Evolutionary conservation across 2,113 vertebrate species (phyloP).

Genomic region (Ochotona princeps): DNA sequence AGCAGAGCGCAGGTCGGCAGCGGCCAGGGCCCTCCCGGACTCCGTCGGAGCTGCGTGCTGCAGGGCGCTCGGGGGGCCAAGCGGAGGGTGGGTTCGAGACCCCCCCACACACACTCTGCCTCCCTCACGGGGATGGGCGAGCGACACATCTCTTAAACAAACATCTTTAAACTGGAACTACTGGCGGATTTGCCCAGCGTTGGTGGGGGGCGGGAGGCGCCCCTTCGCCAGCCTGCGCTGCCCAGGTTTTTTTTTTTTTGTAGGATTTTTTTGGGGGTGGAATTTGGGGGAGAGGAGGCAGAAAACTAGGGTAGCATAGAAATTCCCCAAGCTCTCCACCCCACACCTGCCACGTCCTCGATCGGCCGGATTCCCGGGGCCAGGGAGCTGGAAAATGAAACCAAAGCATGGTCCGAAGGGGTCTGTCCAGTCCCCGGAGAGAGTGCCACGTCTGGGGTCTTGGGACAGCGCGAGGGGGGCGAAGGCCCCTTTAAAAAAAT

Average conservation of each 20-base stretch:
- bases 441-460: slow-evolving; percentile 75
- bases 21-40: neutral
- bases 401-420: slow-evolving; percentile 69
- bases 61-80: neutral
- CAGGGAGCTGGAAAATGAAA: slow-evolving; percentile 80
- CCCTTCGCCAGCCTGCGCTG: neutral
- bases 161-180: slow-evolving; percentile 73
- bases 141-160: slow-evolving; percentile 76
- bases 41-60: neutral
- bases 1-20: neutral
- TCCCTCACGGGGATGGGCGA: slow-evolving; percentile 42
- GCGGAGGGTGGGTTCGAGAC: slow-evolving; percentile 8
- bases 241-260: slow-evolving; percentile 42
- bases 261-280: slow-evolving; percentile 56
- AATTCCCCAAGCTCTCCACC: slow-evolving; percentile 8
- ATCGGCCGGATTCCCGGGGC: slow-evolving; percentile 51
- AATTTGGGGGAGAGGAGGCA: neutral
- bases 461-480: slow-evolving; percentile 22
- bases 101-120: neutral
- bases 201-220: slow-evolving; percentile 29
- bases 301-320: neutral
- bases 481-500: slow-evolving; percentile 15
- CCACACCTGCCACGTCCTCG: neutral
- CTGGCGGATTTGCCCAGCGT: slow-evolving; percentile 52
- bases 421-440: slow-evolving; percentile 35